phyloP scores from a whole-genome alignment of 2,888 invertebrate species.

The Sylvicola cinctus region DNA sequence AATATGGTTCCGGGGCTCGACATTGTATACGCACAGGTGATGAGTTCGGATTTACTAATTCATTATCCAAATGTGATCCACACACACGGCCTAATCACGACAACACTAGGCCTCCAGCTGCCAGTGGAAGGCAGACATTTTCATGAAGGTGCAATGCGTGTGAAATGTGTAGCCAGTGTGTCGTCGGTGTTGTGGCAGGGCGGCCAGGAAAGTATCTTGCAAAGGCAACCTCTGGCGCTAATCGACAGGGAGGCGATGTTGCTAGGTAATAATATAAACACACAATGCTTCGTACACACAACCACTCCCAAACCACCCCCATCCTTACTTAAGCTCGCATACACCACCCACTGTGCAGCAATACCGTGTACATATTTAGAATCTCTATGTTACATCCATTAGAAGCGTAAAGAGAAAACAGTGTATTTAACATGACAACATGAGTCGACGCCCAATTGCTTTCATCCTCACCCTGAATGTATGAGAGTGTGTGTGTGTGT shows the following conservation, averaged over 20 bases:
- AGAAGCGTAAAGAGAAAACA: too few relatives aligned
- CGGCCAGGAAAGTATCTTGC: slow-evolving; percentile 34
- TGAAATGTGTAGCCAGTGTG: slow-evolving; percentile 37
- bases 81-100: slow-evolving; percentile 34
- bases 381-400: too few relatives aligned
- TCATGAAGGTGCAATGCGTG: slow-evolving; percentile 35
- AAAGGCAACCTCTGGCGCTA: slow-evolving; percentile 31
- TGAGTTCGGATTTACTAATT: slow-evolving; percentile 27
- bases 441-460: too few relatives aligned
- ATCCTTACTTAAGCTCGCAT: too few relatives aligned
- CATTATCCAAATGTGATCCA: slow-evolving; percentile 32
- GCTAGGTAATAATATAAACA: slow-evolving; percentile 26
- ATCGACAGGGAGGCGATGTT: slow-evolving; percentile 39
- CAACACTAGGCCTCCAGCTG: slow-evolving; percentile 33
- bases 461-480: too few relatives aligned
- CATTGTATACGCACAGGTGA: slow-evolving; percentile 21
- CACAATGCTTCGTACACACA: too few relatives aligned
- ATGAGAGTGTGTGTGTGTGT: too few relatives aligned
- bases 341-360: too few relatives aligned
- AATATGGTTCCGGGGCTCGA: too few relatives aligned
- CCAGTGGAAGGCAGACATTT: slow-evolving; percentile 33
- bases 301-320: too few relatives aligned
- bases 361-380: too few relatives aligned
- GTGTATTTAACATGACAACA: too few relatives aligned
- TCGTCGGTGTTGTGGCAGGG: slow-evolving; percentile 37